Percentiles rank a stretch among this genome's conserved stretches.
phyloP scores from a whole-genome alignment of 2,113 vertebrate genomes.

The Cyphomyrus plagiostoma region DNA sequence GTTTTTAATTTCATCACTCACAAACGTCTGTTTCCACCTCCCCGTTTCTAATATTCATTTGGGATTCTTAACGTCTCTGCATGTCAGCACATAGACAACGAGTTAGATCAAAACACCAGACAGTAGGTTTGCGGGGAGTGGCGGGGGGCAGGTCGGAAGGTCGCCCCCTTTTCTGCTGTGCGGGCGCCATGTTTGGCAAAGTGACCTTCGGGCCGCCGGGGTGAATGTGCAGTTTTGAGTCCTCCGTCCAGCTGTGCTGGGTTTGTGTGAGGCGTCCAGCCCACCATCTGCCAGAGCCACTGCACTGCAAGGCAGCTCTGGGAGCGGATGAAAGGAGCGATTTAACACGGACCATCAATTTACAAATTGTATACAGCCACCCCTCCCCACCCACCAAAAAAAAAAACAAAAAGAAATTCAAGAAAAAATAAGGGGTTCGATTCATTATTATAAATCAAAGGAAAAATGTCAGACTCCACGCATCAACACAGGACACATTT shows the following conservation, averaged over 20 bases:
- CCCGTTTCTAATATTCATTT: not conserved
- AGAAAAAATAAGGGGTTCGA: not conserved
- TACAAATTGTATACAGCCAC: constrained; percentile 11
- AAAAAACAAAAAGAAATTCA: not conserved
- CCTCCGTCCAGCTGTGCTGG: constrained; percentile 26
- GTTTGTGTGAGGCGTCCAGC: constrained; percentile 7
- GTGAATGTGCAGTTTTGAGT: constrained; percentile 24
- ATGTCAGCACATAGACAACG: not conserved
- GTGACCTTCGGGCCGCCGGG: not conserved
- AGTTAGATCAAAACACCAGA: not conserved
- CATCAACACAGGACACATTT: not conserved
- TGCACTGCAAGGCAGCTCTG: not conserved
- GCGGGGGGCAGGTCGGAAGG: not conserved
- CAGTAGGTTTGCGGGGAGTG: not conserved
- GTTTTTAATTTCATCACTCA: constrained; percentile 5
- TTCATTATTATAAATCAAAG: constrained; percentile 1
- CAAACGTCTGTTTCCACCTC: not conserved
- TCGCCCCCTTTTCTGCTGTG: constrained; percentile 1
- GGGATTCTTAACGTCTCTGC: not conserved
- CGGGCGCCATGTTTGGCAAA: not conserved
- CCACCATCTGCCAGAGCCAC: constrained; percentile 15
- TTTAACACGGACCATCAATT: constrained; percentile 26
- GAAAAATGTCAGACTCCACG: not conserved
- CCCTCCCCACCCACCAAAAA: not conserved
- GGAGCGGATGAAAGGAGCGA: constrained; percentile 7